Evolutionary conservation across 2,113 vertebrate genomes (phyloP).

Genomic region (Triplophysa tibetana): DNA sequence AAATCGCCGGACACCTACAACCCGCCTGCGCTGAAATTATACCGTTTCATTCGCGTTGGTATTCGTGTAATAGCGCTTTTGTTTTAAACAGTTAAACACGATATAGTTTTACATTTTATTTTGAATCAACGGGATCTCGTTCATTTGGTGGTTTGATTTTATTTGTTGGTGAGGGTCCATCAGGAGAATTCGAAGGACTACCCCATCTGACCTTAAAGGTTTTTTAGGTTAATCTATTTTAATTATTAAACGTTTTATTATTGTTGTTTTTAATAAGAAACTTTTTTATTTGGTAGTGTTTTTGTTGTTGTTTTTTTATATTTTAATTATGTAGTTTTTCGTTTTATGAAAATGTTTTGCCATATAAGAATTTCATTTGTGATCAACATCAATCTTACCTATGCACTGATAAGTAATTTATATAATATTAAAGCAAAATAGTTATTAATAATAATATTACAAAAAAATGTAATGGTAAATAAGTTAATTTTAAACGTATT

Average conservation of each 20-base stretch:
- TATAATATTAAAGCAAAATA: no score
- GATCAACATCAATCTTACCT: no score
- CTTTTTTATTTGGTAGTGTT: no score
- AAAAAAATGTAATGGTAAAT: no score
- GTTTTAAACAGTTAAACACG: neutral
- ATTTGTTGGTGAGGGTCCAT: constrained; percentile 15
- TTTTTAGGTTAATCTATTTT: neutral
- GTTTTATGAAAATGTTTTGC: no score
- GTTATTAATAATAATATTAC: no score
- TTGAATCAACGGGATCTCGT: neutral
- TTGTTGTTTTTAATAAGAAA: neutral
- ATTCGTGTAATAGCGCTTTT: neutral
- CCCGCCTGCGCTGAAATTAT: no score
- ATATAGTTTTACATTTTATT: neutral
- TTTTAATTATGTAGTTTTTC: no score
- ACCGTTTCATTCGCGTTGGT: neutral
- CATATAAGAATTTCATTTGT: no score
- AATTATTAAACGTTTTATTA: neutral
- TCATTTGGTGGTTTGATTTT: neutral
- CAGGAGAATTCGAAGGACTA: neutral
- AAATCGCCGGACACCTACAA: constrained; percentile 5
- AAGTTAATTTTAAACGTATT: no score
- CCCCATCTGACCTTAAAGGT: constrained; percentile 27
- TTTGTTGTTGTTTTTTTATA: neutral
- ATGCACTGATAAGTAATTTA: no score